Conservation (phyloP, 2,888 invertebrate species). For the Drosophila mimetica region DNA sequence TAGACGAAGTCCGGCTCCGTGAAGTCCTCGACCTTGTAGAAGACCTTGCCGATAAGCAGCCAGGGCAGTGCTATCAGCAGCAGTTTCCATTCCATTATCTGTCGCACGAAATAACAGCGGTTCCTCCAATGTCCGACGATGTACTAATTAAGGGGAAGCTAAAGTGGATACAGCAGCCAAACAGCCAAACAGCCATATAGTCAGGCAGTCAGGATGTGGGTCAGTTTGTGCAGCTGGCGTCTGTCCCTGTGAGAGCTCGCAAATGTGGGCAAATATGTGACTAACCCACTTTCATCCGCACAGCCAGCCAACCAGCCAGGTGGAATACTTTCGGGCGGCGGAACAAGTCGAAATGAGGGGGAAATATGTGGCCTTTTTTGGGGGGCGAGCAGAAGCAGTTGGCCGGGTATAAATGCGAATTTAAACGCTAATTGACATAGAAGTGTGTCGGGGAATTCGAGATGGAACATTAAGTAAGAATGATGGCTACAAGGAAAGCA, state of each 20-base stretch:
- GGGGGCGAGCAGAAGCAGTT: neutral
- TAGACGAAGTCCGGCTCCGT: constrained; percentile 17
- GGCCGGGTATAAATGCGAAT: neutral
- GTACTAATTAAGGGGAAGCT: constrained; percentile 23
- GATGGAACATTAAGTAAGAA: neutral
- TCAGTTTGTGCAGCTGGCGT: constrained; percentile 70
- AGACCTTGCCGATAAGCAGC: constrained; percentile 7
- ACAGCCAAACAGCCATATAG: neutral
- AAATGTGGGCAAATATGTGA: constrained; percentile 42
- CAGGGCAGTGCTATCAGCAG: constrained; percentile 12
- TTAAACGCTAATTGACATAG: constrained; percentile 7
- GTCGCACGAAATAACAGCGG: neutral
- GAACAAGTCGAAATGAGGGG: neutral
- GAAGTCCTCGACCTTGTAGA: constrained; percentile 21
- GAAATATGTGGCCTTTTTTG: neutral
- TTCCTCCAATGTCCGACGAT: neutral
- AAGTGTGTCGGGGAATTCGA: neutral
- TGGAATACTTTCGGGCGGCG: constrained; percentile 22
- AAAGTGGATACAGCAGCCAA: constrained; percentile 2
- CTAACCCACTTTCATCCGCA: constrained; percentile 37
- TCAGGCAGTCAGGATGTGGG: constrained; percentile 53
- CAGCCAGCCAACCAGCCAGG: neutral
- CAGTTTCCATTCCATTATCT: constrained; percentile 6
- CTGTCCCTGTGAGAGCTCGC: constrained; percentile 31
- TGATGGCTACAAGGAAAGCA: too few relatives aligned